Conservation (phyloP, 2,888 invertebrate species). For the Cantharis rustica region DNA sequence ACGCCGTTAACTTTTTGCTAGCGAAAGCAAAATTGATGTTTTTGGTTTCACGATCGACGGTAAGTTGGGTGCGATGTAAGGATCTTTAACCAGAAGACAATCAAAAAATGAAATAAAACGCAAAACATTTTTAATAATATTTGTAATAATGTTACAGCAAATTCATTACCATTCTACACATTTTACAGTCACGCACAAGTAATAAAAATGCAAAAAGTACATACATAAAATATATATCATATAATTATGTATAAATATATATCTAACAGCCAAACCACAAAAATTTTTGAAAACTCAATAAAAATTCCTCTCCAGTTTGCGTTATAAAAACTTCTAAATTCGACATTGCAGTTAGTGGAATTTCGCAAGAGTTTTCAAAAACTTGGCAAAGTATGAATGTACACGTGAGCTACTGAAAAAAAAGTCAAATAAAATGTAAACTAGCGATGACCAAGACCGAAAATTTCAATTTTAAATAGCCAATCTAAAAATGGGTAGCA, state of each 20-base stretch:
- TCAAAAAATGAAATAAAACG: constrained; percentile 6
- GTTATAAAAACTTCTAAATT: constrained; percentile 4
- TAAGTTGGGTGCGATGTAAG: neutral
- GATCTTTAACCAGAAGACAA: neutral
- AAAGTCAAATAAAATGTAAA: neutral
- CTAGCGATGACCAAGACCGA: constrained; percentile 6
- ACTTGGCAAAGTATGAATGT: constrained; percentile 15
- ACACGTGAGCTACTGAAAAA: constrained; percentile 14
- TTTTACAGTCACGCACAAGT: constrained; percentile 41
- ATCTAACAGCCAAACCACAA: constrained; percentile 28
- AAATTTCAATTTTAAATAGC: neutral
- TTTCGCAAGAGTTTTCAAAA: constrained; percentile 2
- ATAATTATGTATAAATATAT: constrained; percentile 4
- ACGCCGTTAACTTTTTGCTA: no score
- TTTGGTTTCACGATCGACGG: no score
- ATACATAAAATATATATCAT: constrained; percentile 23
- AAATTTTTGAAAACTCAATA: constrained; percentile 1
- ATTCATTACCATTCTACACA: constrained; percentile 37
- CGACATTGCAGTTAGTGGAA: neutral
- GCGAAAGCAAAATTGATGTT: no score
- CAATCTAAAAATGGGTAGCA: neutral
- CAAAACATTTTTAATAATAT: constrained; percentile 22
- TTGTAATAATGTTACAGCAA: constrained; percentile 32
- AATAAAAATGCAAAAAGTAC: constrained; percentile 34
- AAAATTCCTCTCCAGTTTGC: neutral